Evolutionary conservation across 2,888 invertebrate genomes (phyloP), one percentile per base, ranked within the genome.

Genomic region (Seira musarum): DNA sequence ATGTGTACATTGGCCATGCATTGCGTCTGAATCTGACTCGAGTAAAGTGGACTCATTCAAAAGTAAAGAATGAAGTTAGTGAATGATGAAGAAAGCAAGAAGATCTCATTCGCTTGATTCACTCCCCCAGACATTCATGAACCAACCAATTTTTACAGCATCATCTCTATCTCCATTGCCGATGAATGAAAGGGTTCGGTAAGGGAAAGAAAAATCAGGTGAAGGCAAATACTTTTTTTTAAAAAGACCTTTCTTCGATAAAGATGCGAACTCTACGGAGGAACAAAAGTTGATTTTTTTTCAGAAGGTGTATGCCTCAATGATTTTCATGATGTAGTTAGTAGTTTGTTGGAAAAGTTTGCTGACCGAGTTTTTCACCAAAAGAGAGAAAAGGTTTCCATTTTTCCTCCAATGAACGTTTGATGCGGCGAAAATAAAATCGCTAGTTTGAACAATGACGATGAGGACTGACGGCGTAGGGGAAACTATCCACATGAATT

Each of bases 261-360:
- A 30, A 30, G 30, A 30, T 5, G 21, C 25, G 24, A 71, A 17
- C 67, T 63, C 46, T 46, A 17, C 40, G 49, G 53, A 53, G 40
- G 73, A 49, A 65, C 53, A 69, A 68, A 75, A 74, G 65, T 70
- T 74, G 74, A 75, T 80, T 80, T 80, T 80, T 40, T 60, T 30
- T 30, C 30, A 2, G 8, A 5, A 30, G 30, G 30, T 30, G 30
- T 75, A 80, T 80, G 80, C 80, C 63, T 80, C 64, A 80, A 70
- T 74, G 74, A 80, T 74, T 80, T 70, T 75, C 80, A 70, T 80
- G 80, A 80, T 70, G 74, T 80, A 80, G 80, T 75, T 80, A 80
- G 74, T 61, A 74, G 74, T 70, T 75, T 69, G 70, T 60, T 74
- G 69, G 30, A 30, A 35, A 74, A 80, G 70, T 80, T 80, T 70